Percentiles rank a stretch among this genome's conserved stretches.
phyloP scores from a whole-genome alignment of 2,797 vertebrate species.

The Scolopax rusticola region DNA sequence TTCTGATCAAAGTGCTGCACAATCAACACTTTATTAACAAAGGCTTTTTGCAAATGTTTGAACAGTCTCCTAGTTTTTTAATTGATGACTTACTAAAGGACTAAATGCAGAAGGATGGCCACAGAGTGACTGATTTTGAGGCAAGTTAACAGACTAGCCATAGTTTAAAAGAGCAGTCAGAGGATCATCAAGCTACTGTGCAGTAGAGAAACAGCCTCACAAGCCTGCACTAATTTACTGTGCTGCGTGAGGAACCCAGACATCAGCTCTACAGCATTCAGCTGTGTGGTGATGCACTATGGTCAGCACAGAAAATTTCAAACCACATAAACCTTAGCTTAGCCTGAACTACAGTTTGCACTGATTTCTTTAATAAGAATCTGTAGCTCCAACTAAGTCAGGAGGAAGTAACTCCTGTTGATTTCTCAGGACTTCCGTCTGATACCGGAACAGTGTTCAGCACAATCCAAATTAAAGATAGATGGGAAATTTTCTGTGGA shows the following conservation, averaged over 20 bases:
- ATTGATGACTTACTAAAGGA: not conserved
- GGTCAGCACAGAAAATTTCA: not conserved
- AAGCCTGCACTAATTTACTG: not conserved
- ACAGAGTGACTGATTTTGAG: not conserved
- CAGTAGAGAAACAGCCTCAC: not conserved
- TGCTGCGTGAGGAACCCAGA: not conserved
- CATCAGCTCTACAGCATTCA: not conserved
- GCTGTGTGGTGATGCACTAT: not conserved
- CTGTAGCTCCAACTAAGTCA: not conserved
- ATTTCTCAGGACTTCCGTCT: not conserved
- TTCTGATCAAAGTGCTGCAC: not conserved
- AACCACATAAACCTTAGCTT: not conserved
- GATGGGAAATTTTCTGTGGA: not conserved
- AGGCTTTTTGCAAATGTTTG: not conserved
- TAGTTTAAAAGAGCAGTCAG: not conserved
- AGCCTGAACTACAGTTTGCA: not conserved
- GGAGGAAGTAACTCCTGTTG: not conserved
- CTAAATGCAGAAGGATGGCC: not conserved
- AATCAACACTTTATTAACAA: not conserved
- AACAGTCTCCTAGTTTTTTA: not conserved
- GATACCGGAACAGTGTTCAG: not conserved
- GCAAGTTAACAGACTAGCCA: not conserved
- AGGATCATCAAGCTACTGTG: not conserved
- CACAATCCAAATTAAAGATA: not conserved
- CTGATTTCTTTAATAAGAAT: not conserved